phyloP scores from a whole-genome alignment of 2,113 vertebrate genomes.

The Canis aureus region DNA sequence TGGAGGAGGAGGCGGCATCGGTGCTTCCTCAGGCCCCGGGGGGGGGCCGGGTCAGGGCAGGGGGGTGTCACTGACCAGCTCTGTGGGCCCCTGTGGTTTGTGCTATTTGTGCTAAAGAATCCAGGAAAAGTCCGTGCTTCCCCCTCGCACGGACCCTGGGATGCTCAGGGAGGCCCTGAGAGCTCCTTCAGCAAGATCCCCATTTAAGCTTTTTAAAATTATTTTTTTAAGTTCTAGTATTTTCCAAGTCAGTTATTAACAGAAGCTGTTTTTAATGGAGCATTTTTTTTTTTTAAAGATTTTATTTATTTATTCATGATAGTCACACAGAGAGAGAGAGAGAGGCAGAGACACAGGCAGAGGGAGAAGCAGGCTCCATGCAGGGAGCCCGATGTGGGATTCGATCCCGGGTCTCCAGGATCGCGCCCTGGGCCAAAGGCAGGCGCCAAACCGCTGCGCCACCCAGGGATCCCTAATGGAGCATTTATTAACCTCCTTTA shows the following conservation, averaged over 20 bases:
- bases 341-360: too few species aligned
- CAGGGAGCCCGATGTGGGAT: too few species aligned
- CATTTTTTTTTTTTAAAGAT: too few species aligned
- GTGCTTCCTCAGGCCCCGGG: background rate
- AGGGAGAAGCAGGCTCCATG: too few species aligned
- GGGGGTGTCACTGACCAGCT: fast-evolving
- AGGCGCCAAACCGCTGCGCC: too few species aligned
- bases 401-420: too few species aligned
- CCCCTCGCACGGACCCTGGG: background rate
- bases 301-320: too few species aligned
- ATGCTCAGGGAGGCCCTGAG: background rate
- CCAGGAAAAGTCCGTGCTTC: background rate
- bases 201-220: background rate
- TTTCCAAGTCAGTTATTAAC: background rate
- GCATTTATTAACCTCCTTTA: background rate
- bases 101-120: background rate
- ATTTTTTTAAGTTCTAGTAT: background rate
- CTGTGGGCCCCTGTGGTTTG: fast-evolving
- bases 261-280: background rate
- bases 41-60: background rate
- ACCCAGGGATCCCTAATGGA: too few species aligned
- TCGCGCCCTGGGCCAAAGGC: too few species aligned
- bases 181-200: background rate
- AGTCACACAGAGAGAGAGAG: too few species aligned
- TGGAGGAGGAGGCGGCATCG: fast-evolving